Conservation (phyloP, 2,797 vertebrate genomes). For the Trematocara caparti region DNA sequence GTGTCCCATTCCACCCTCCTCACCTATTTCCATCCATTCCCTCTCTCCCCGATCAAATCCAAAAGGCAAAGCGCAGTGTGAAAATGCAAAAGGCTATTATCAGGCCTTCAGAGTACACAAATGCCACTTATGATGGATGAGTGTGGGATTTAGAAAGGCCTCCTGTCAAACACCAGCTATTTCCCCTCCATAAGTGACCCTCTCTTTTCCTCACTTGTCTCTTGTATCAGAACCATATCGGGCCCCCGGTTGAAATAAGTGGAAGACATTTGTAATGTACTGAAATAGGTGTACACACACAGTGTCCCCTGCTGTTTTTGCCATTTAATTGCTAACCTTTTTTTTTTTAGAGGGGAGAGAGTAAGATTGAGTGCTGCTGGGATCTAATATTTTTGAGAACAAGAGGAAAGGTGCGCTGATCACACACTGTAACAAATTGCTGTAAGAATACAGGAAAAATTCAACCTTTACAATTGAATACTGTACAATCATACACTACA, state of each 20-base stretch:
- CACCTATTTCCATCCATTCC: slow-evolving; percentile 19
- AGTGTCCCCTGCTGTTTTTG: slow-evolving; percentile 54
- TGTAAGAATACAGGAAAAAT: background rate
- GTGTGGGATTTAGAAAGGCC: slow-evolving; percentile 74
- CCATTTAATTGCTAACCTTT: slow-evolving; percentile 58
- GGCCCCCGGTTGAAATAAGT: slow-evolving; percentile 33
- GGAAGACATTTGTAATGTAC: slow-evolving; percentile 56
- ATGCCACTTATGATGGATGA: slow-evolving; percentile 76
- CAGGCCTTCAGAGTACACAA: slow-evolving; percentile 91
- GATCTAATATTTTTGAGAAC: slow-evolving; percentile 15
- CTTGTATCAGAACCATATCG: slow-evolving; percentile 36
- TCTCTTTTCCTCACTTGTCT: slow-evolving; percentile 45
- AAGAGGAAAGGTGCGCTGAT: background rate
- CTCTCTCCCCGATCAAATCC: slow-evolving; percentile 50
- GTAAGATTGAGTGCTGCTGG: slow-evolving; percentile 9
- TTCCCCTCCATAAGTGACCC: slow-evolving; percentile 34
- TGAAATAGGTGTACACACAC: slow-evolving; percentile 4
- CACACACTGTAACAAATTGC: background rate
- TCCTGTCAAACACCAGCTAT: slow-evolving; percentile 62
- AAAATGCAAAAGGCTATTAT: slow-evolving; percentile 83
- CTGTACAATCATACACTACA: background rate
- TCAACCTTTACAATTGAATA: background rate
- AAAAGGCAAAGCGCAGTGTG: slow-evolving; percentile 65
- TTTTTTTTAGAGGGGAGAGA: background rate
- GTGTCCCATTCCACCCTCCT: slow-evolving; percentile 1